A percentile compares a stretch with the other conserved stretches of the same genome.
Conservation (phyloP, 2,888 invertebrate species). For the Exocentrus adspersus region DNA sequence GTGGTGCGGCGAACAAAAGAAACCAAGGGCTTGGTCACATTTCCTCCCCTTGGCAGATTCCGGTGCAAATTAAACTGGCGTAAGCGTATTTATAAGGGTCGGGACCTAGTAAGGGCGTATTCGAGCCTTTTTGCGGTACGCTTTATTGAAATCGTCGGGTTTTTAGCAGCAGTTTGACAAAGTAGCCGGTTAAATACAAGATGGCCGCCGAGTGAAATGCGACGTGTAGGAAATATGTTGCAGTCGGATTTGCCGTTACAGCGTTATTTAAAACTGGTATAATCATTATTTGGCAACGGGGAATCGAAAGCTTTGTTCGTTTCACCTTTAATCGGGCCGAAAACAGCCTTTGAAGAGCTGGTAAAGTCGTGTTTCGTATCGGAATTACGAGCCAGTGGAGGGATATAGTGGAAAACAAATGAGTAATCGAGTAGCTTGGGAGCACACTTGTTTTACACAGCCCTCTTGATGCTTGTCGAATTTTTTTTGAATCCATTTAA, state of each 20-base stretch:
- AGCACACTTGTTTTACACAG: too few relatives aligned
- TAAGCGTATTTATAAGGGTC: too few relatives aligned
- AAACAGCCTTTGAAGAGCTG: too few relatives aligned
- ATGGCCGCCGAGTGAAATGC: conserved; percentile 57
- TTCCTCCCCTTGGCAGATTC: conserved; percentile 8
- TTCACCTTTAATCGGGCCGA: too few relatives aligned
- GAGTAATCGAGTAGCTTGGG: conserved; percentile 25
- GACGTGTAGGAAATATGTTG: conserved; percentile 55
- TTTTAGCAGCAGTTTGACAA: conserved; percentile 35
- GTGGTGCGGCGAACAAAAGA: conserved; percentile 42
- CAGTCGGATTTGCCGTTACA: conserved; percentile 26
- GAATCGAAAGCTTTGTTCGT: too few relatives aligned
- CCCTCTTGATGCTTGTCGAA: not conserved
- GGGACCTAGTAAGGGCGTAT: too few relatives aligned
- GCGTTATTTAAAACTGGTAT: conserved; percentile 4
- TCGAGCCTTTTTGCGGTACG: not conserved
- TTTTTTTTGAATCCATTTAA: too few relatives aligned
- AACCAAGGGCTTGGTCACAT: conserved; percentile 47
- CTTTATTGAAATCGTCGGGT: conserved; percentile 21
- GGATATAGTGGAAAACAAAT: conserved; percentile 22
- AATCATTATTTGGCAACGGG: not conserved
- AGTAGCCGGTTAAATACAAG: conserved; percentile 57
- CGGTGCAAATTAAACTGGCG: too few relatives aligned
- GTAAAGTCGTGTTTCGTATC: too few relatives aligned
- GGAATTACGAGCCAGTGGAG: too few relatives aligned